These are phyloP conservation scores for Triplophysa rosa DNA, from an alignment of 2,113 vertebrate species.

Conservation along the genomic window DNA sequence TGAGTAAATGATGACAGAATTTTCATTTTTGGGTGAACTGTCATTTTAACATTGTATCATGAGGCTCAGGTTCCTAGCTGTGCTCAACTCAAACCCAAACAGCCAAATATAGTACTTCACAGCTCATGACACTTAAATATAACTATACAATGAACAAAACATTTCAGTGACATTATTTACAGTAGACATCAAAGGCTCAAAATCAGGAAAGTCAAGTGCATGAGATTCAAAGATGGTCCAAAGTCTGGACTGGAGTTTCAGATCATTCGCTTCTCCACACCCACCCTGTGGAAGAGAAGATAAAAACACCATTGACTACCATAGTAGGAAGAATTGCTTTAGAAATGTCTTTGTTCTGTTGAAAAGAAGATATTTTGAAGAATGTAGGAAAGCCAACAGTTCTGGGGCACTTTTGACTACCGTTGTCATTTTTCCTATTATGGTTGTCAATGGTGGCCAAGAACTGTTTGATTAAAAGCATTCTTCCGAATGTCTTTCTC, in stretches of 20 bases:
- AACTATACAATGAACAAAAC: slow-evolving; percentile 21
- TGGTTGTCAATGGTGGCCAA: no score
- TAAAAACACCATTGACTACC: background rate
- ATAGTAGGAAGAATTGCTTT: no score
- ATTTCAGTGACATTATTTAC: slow-evolving; percentile 29
- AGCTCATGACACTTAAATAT: slow-evolving; percentile 28
- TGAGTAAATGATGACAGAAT: no score
- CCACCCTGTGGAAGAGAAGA: slow-evolving; percentile 29
- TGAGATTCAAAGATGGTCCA: background rate
- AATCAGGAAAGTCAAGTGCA: background rate
- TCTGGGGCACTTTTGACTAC: no score
- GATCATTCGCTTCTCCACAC: slow-evolving; percentile 20
- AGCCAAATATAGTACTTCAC: background rate
- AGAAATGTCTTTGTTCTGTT: no score
- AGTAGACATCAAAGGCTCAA: slow-evolving; percentile 14
- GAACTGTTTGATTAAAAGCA: no score
- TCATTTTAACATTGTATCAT: background rate
- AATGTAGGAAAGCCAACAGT: no score
- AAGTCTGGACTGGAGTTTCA: background rate
- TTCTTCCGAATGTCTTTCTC: no score
- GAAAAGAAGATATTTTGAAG: no score
- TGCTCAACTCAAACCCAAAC: background rate
- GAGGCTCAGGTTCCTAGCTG: background rate
- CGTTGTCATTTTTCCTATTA: no score
- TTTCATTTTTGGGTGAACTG: no score